Base-by-base conservation (phyloP, 2,888 invertebrate species). In the Cremastobaeus sp. region DNA sequence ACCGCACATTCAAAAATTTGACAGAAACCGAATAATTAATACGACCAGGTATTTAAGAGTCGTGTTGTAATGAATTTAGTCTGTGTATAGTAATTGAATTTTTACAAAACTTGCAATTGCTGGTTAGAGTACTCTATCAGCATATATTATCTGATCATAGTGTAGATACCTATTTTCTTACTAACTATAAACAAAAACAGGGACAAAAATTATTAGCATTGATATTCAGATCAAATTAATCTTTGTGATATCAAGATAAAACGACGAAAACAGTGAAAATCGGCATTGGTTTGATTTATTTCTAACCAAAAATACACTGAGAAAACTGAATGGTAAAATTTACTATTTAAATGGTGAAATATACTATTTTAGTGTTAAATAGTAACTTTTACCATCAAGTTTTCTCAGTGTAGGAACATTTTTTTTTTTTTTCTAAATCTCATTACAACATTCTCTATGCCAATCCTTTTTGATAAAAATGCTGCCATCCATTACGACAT, bases 121-220 rank as follows among this genome's bases (percentile, higher is more conserved):
- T 54, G 76, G 79, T 45, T 72, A 55, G 55, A 75, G 45, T 32
- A 39, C 43, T 57, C 47, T 21, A n/a, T 39, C 70, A 39, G 28
- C 75, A 77, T 83, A 79, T 82, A 83, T 81, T 78, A 80, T 82
- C 82, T 82, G 79, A 66, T 84, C 82, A 82, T 54, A 82, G 81
- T 86, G 85, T 87, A 86, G 84, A 87, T 86, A 86, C 85, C 85
- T 86, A 87, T 87, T 86, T 86, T 87, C 86, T 85, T 86, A 86
- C 81, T 80, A 84, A 83, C 78, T 43, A 65, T 76, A 47, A 76
- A 68, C 70, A 60, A 75, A 74, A 74, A 73, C 50, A 54, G 69
- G 57, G 59, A 73, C 69, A 60, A 76, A 76, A 76, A 32, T 54
- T 25, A 76, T 25, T 45, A 60, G 77, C 57, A 68, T 41, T 68